These are phyloP conservation scores for Drosophila obscura DNA, from an alignment of 1,140 invertebrate genomes.

Conservation along the genomic window DNA sequence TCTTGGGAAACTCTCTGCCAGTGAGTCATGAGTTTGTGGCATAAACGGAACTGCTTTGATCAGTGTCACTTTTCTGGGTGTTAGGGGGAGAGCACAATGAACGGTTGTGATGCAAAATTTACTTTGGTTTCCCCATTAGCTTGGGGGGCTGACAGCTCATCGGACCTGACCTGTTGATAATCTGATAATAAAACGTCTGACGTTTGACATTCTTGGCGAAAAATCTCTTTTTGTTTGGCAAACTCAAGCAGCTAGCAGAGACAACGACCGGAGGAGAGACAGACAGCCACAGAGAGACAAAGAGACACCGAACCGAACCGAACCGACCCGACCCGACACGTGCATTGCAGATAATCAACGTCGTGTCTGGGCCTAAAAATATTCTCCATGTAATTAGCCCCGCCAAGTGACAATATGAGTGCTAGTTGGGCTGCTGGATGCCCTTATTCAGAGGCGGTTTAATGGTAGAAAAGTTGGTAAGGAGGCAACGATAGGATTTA, in stretches of 20 bases:
- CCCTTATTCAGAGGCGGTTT: not conserved
- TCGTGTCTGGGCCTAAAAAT: conserved; percentile 78
- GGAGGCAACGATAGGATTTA: too few relatives aligned
- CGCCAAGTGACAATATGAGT: conserved; percentile 47
- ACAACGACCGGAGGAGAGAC: conserved; percentile 19
- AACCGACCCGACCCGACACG: conserved; percentile 47
- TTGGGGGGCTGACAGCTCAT: conserved; percentile 38
- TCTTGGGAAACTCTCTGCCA: conserved; percentile 8
- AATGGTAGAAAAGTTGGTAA: not conserved
- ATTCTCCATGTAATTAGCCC: conserved; percentile 80
- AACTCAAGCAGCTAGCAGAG: conserved; percentile 31
- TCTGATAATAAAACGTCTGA: conserved; percentile 67
- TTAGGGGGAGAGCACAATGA: conserved; percentile 37
- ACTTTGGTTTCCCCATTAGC: conserved; percentile 20
- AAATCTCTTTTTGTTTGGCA: conserved; percentile 47
- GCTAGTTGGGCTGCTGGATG: not conserved
- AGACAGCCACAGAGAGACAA: not conserved
- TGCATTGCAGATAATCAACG: conserved; percentile 77
- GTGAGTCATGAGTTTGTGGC: conserved; percentile 32
- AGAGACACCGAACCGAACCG: not conserved
- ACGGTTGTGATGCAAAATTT: conserved; percentile 27
- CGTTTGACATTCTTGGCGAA: conserved; percentile 67
- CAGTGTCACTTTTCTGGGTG: conserved; percentile 4
- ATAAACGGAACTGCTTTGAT: conserved; percentile 30
- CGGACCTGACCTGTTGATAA: not conserved